These are phyloP conservation scores for Aspidiotus rigidus DNA, from an alignment of 2,888 invertebrate species.

Conservation along the genomic window DNA sequence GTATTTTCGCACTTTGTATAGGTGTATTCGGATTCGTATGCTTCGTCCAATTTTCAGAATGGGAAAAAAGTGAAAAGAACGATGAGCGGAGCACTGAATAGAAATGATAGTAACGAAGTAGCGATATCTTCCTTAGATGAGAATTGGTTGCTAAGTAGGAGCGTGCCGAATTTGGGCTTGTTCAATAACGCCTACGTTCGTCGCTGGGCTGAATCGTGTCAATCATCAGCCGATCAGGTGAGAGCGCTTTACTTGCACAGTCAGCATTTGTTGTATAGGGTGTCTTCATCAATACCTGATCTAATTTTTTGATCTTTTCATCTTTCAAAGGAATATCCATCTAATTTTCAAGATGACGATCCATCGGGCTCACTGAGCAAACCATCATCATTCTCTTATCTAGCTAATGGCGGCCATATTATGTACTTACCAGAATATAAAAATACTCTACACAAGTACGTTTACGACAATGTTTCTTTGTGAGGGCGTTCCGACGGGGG, in stretches of 20 bases:
- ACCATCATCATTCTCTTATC: constrained; percentile 48
- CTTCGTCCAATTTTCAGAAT: constrained; percentile 51
- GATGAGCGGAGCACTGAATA: constrained; percentile 51
- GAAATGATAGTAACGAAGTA: constrained; percentile 30
- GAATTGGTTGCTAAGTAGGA: constrained; percentile 75
- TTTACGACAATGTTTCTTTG: too few species aligned
- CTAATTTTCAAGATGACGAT: constrained; percentile 42
- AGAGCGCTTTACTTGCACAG: background rate
- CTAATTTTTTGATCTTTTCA: background rate
- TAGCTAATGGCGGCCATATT: constrained; percentile 60
- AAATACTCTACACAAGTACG: constrained; percentile 18
- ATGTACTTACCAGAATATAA: constrained; percentile 62
- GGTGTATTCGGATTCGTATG: constrained; percentile 39
- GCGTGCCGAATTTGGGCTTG: constrained; percentile 58
- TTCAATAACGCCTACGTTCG: constrained; percentile 45
- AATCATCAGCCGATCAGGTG: constrained; percentile 37
- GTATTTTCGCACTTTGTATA: background rate
- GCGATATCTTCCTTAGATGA: constrained; percentile 47
- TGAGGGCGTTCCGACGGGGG: too few species aligned
- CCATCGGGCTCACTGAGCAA: constrained; percentile 40
- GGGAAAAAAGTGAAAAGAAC: constrained; percentile 63
- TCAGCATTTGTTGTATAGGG: too few species aligned
- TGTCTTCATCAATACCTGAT: too few species aligned
- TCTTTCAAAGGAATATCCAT: too few species aligned
- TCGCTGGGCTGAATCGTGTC: constrained; percentile 33